Percentiles rank a stretch among this genome's conserved stretches.
Evolutionary conservation across 2,888 invertebrate species (phyloP).

Genomic region (Philereme transversata): DNA sequence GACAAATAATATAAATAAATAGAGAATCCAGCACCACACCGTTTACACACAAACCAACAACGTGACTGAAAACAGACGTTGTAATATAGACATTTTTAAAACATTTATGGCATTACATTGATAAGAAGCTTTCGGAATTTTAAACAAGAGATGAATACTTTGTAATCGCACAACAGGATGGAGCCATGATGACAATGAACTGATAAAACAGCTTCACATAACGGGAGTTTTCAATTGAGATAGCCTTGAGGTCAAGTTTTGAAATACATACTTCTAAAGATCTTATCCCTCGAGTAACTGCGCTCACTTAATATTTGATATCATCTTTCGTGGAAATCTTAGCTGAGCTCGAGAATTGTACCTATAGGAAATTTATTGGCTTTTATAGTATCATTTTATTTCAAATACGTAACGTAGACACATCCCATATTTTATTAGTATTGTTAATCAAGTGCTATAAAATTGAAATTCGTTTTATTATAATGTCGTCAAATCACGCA

Average conservation of each 20-base stretch:
- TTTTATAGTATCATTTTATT: background rate
- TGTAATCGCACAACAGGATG: constrained; percentile 7
- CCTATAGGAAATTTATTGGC: background rate
- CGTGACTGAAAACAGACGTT: constrained; percentile 58
- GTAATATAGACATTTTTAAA: constrained; percentile 45
- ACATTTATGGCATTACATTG: constrained; percentile 32
- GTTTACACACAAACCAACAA: constrained; percentile 47
- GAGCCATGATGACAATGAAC: constrained; percentile 24
- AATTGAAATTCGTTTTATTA: constrained; percentile 24
- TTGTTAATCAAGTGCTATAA: constrained; percentile 15
- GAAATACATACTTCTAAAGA: constrained; percentile 37
- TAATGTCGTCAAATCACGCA: constrained; percentile 43
- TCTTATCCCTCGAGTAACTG: background rate
- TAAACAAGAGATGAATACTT: constrained; percentile 7
- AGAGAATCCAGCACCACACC: constrained; percentile 45
- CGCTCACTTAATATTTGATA: constrained; percentile 14
- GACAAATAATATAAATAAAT: constrained; percentile 48
- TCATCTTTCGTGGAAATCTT: constrained; percentile 10
- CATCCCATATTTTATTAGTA: background rate
- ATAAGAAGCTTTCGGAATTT: constrained; percentile 16
- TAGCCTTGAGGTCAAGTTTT: constrained; percentile 43
- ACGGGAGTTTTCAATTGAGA: constrained; percentile 45
- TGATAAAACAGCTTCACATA: constrained; percentile 39
- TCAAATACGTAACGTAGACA: constrained; percentile 9
- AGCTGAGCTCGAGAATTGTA: background rate